Conservation (phyloP, 2,113 vertebrate genomes). For the Syrrhaptes paradoxus region DNA sequence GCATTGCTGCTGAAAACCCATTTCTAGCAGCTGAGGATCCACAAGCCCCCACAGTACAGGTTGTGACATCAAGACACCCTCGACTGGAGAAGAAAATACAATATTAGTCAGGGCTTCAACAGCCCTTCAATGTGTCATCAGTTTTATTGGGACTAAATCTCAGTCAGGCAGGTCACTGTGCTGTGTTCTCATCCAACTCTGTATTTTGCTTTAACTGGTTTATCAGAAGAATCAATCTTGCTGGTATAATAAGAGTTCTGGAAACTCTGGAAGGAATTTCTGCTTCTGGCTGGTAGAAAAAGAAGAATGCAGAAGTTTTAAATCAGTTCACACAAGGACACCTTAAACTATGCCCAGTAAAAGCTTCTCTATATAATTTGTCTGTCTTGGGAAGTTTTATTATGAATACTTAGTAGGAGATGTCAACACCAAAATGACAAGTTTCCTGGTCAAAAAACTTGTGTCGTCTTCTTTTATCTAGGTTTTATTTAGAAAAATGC, state of each 20-base stretch:
- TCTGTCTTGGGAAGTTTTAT: background rate
- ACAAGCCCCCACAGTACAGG: background rate
- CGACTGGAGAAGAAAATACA: background rate
- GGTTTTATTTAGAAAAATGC: conserved; percentile 36
- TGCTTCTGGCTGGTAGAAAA: background rate
- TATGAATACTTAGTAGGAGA: conserved; percentile 4
- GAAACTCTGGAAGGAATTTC: conserved; percentile 12
- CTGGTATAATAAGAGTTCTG: background rate
- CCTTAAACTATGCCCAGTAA: conserved; percentile 9
- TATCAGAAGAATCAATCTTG: conserved; percentile 20
- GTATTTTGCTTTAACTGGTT: background rate
- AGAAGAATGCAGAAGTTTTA: conserved; percentile 27
- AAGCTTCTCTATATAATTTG: background rate
- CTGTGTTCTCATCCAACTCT: background rate
- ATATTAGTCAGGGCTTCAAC: background rate
- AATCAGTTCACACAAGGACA: conserved; percentile 20
- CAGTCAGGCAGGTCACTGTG: background rate
- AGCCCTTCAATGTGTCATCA: background rate
- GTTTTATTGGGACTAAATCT: conserved; percentile 8
- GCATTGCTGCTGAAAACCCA: background rate
- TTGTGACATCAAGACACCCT: background rate
- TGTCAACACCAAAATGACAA: background rate
- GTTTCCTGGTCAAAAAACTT: background rate
- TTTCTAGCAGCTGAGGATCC: background rate
- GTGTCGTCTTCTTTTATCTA: background rate